Conservation (phyloP, 2,888 invertebrate species). For the Hydrotaea diabolus region DNA sequence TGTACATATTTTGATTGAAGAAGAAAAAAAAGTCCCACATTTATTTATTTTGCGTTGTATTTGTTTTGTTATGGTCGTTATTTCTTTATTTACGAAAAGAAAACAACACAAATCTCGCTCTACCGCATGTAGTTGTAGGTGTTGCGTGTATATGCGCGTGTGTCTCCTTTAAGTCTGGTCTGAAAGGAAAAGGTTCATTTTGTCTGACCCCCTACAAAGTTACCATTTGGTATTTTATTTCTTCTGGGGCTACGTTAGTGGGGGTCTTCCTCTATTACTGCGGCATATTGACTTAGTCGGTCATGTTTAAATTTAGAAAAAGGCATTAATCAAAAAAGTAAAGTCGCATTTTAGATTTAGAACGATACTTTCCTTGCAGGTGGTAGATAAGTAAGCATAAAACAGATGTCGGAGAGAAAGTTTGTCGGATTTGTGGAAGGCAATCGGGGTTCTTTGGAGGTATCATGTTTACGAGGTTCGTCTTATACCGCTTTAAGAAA, state of each 20-base stretch:
- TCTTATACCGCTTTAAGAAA: too few relatives aligned
- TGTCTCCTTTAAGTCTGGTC: too few relatives aligned
- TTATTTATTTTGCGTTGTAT: too few relatives aligned
- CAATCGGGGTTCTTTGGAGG: too few relatives aligned
- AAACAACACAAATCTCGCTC: not conserved
- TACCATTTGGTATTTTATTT: not conserved
- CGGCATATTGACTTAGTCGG: not conserved
- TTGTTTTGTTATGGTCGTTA: not conserved
- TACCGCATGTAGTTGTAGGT: not conserved
- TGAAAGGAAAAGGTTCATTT: not conserved
- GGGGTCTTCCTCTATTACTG: not conserved
- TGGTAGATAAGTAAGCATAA: too few relatives aligned
- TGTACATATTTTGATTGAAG: too few relatives aligned
- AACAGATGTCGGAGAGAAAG: not conserved
- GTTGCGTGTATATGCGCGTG: too few relatives aligned
- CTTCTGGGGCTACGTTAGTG: not conserved
- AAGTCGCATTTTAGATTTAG: too few relatives aligned
- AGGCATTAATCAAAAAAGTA: too few relatives aligned
- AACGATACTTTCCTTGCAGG: not conserved
- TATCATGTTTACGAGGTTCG: too few relatives aligned
- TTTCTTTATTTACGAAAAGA: not conserved
- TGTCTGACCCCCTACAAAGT: not conserved
- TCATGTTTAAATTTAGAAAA: slow-evolving; percentile 5
- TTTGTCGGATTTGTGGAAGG: too few relatives aligned
- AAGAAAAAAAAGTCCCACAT: too few relatives aligned